Conservation (phyloP, 64 coral and sea anemone species). For the Anthopleura sola region DNA sequence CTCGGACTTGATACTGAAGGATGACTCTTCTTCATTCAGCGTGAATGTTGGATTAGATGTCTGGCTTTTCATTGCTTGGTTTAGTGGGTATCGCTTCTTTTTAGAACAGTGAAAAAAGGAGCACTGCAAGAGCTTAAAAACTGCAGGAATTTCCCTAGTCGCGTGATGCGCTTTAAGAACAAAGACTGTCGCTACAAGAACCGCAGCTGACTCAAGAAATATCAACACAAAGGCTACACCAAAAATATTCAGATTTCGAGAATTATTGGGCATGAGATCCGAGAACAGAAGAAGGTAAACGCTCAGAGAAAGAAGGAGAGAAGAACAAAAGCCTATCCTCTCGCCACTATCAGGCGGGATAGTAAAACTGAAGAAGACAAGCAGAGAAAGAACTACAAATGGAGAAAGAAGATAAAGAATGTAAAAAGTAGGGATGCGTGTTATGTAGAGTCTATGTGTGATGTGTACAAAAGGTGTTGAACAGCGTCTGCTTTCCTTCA, state of each 20-base stretch:
- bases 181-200: slow-evolving; percentile 39
- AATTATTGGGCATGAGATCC: slow-evolving; percentile 62
- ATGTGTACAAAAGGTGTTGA: not conserved
- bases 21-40: not conserved
- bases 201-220: slow-evolving; percentile 35
- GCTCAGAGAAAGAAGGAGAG: slow-evolving; percentile 53
- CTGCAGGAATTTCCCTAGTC: not conserved
- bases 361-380: slow-evolving; percentile 52
- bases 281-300: slow-evolving; percentile 53
- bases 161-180: slow-evolving; percentile 58
- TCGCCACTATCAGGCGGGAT: slow-evolving; percentile 67
- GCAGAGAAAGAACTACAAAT: slow-evolving; percentile 26
- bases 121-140: not conserved
- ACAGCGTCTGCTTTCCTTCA: too few relatives aligned
- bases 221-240: slow-evolving; percentile 45
- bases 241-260: slow-evolving; percentile 45
- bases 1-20: not conserved
- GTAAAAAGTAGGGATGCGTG: slow-evolving; percentile 39
- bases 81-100: not conserved
- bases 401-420: slow-evolving; percentile 50
- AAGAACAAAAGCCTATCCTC: slow-evolving; percentile 50
- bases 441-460: not conserved
- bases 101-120: not conserved
- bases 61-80: not conserved
- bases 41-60: not conserved